Percentiles rank a stretch among this genome's conserved stretches.
These are phyloP conservation scores for Lissocephala sabroskyi DNA, from an alignment of 2,888 invertebrate genomes.

Conservation along the genomic window DNA sequence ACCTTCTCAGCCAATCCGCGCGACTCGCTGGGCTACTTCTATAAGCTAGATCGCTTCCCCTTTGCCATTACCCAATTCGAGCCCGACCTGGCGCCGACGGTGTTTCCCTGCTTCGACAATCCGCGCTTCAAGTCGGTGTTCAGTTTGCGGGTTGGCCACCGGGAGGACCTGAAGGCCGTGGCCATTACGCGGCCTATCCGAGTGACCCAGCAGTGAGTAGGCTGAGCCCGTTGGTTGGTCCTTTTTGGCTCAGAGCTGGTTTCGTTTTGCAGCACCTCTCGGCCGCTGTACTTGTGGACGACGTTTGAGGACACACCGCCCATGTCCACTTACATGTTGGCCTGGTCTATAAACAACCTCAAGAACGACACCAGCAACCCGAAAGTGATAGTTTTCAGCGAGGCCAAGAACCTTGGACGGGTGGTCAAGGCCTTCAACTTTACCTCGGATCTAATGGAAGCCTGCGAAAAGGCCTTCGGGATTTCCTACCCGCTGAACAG, in stretches of 20 bases:
- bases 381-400: slow-evolving; percentile 76
- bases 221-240: no score
- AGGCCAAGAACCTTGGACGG: slow-evolving; percentile 81
- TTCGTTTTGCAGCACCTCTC: slow-evolving; percentile 74
- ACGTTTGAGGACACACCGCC: slow-evolving; percentile 81
- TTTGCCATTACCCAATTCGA: not conserved
- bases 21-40: not conserved
- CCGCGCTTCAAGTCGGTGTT: not conserved
- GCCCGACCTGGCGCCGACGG: not conserved
- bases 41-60: no score
- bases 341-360: slow-evolving; percentile 81
- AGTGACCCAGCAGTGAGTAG: not conserved
- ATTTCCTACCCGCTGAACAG: slow-evolving; percentile 77
- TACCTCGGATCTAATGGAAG: slow-evolving; percentile 81
- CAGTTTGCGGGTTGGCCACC: not conserved
- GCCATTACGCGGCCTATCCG: not conserved
- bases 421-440: slow-evolving; percentile 80
- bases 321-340: slow-evolving; percentile 94
- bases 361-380: slow-evolving; percentile 73
- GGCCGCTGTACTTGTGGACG: slow-evolving; percentile 79
- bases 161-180: not conserved
- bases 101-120: not conserved
- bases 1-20: not conserved
- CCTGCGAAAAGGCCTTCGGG: slow-evolving; percentile 77
- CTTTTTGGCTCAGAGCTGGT: no score